Conservation (phyloP, 1,140 invertebrate species). For the Camponotus pennsylvanicus region DNA sequence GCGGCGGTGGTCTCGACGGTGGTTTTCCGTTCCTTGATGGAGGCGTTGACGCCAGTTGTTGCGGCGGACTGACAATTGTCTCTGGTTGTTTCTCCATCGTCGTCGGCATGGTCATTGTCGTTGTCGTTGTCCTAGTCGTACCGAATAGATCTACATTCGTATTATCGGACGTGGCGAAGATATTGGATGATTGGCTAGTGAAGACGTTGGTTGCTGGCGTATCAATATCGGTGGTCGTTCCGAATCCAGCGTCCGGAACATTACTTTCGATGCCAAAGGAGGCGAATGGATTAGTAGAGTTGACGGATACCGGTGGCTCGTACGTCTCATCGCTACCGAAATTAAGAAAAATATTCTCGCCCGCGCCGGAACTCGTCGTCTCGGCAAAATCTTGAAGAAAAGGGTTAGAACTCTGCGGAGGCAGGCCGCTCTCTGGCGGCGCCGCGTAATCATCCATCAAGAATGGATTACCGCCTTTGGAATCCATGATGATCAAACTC, state of each 20-base stretch:
- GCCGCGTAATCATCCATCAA: constrained; percentile 89
- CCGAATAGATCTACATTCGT: constrained; percentile 57
- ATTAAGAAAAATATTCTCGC: constrained; percentile 89
- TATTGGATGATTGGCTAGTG: constrained; percentile 57
- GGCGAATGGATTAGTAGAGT: constrained; percentile 88
- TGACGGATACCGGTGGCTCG: constrained; percentile 76
- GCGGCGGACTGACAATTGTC: constrained; percentile 71
- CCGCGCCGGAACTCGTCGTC: constrained; percentile 54
- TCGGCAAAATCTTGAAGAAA: constrained; percentile 89
- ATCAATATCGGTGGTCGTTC: constrained; percentile 59
- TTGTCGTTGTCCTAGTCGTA: constrained; percentile 67
- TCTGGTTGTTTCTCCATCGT: constrained; percentile 68
- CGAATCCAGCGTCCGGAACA: constrained; percentile 53
- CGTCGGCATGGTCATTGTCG: constrained; percentile 77
- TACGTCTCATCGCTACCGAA: constrained; percentile 84
- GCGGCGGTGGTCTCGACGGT: constrained; percentile 64
- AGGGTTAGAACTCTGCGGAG: constrained; percentile 89
- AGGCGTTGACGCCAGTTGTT: constrained; percentile 78
- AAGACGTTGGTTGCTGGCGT: constrained; percentile 70
- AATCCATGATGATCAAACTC: constrained; percentile 84
- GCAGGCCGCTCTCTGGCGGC: constrained; percentile 78
- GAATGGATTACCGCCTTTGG: constrained; percentile 90
- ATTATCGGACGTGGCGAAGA: constrained; percentile 55
- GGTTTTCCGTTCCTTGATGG: constrained; percentile 75
- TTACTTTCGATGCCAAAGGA: constrained; percentile 82